A percentile compares a stretch with the other conserved stretches of the same genome.
Evolutionary conservation across 2,797 vertebrate species (phyloP).

Genomic region (Spondyliosoma cantharus): DNA sequence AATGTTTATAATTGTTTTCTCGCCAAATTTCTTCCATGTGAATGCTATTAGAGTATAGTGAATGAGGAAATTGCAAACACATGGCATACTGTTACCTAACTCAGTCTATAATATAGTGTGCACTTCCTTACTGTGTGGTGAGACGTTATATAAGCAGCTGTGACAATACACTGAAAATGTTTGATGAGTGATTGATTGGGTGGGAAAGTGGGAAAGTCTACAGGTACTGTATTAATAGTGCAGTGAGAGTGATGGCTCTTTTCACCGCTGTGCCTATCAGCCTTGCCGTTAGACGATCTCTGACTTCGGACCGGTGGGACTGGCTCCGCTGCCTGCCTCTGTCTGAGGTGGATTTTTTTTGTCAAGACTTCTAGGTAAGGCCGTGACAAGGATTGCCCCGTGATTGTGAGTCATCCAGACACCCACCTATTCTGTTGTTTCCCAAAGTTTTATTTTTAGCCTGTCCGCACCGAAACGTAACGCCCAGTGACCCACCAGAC

Average conservation of each 20-base stretch:
- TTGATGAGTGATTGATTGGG: background rate
- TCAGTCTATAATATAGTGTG: background rate
- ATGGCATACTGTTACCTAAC: too few species aligned
- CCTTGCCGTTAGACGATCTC: conserved; percentile 42
- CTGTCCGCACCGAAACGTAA: conserved; percentile 27
- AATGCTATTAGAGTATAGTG: background rate
- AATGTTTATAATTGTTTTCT: background rate
- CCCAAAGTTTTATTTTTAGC: conserved; percentile 71
- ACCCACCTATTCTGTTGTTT: conserved; percentile 59
- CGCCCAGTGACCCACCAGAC: conserved; percentile 14
- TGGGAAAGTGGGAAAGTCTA: background rate
- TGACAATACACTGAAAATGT: background rate
- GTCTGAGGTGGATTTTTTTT: conserved; percentile 41
- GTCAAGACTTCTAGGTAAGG: conserved; percentile 47
- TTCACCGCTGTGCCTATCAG: background rate
- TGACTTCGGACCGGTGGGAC: conserved; percentile 39
- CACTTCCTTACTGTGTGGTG: background rate
- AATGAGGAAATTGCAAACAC: background rate
- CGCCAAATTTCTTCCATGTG: background rate
- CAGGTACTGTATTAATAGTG: background rate
- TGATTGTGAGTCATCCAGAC: conserved; percentile 68
- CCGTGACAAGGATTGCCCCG: conserved; percentile 49
- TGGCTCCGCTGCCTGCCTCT: conserved; percentile 2
- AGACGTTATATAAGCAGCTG: background rate
- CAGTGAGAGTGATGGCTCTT: background rate